These are phyloP conservation scores for Copsychus sechellarum DNA, from an alignment of 2,113 vertebrate species.

Conservation along the genomic window DNA sequence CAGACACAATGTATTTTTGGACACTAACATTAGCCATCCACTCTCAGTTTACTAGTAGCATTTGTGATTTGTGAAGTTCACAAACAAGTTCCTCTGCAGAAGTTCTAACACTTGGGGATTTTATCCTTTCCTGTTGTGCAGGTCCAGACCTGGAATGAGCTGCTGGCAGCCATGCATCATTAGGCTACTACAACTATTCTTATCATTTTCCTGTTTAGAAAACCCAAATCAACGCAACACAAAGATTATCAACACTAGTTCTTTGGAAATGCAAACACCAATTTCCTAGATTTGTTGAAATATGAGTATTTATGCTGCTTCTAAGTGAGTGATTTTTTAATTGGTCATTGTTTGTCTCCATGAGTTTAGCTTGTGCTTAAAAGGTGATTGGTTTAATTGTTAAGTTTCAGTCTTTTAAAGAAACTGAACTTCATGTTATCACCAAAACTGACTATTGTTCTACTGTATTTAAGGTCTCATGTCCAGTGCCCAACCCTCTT, in stretches of 20 bases:
- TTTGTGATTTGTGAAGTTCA: background rate
- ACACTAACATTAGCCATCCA: background rate
- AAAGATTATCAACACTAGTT: background rate
- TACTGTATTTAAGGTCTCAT: background rate
- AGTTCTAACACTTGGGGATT: background rate
- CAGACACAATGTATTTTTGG: background rate
- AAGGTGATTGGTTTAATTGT: background rate
- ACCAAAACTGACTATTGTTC: background rate
- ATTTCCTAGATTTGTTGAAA: constrained; percentile 17
- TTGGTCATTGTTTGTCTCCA: background rate
- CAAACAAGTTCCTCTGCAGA: background rate
- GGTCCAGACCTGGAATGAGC: background rate
- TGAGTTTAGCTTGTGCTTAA: background rate
- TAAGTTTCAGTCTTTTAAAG: background rate
- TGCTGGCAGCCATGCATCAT: background rate
- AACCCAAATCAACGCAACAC: background rate
- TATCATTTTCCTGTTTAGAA: constrained; percentile 13
- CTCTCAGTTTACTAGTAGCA: background rate
- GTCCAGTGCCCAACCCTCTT: background rate
- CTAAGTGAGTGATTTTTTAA: background rate
- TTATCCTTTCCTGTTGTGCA: constrained; percentile 18
- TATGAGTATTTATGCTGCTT: background rate
- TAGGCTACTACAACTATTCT: background rate
- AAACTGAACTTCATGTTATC: background rate
- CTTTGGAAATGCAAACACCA: background rate